Evolutionary conservation across 1,140 invertebrate species (phyloP).

Genomic region (Diorhabda sublineata): DNA sequence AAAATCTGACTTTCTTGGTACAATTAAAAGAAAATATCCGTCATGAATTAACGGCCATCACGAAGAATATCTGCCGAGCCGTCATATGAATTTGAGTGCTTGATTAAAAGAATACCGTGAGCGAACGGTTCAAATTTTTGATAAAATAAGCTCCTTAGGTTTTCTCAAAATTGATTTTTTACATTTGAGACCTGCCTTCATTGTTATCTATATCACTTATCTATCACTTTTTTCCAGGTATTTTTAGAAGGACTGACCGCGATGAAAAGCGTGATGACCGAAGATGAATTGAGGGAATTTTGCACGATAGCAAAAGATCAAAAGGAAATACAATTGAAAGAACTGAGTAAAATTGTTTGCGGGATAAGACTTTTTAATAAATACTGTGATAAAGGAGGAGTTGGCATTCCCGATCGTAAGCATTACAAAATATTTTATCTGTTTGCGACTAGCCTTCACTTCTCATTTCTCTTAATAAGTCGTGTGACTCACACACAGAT

Average conservation of each 20-base stretch:
- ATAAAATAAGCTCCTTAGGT: background rate
- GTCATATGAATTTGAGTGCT: background rate
- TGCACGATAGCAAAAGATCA: conserved; percentile 51
- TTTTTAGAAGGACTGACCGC: conserved; percentile 59
- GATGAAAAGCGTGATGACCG: conserved; percentile 68
- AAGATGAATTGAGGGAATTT: conserved; percentile 64
- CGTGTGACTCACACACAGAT: no score
- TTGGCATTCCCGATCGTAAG: conserved; percentile 63
- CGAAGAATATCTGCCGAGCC: no score
- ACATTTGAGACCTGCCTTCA: background rate
- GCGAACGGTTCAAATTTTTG: background rate
- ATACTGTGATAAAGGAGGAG: conserved; percentile 61
- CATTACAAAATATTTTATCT: background rate
- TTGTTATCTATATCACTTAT: background rate
- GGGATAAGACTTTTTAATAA: conserved; percentile 66
- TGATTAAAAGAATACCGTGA: background rate
- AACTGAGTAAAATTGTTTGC: conserved; percentile 57
- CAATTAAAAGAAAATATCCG: no score
- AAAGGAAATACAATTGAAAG: conserved; percentile 49
- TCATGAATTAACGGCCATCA: no score
- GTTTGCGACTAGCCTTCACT: no score
- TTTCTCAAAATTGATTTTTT: no score
- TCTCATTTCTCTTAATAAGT: no score
- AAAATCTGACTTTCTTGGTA: background rate
- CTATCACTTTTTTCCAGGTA: conserved; percentile 42